Conservation (phyloP, 1,140 invertebrate species). For the Conus betulinus region DNA sequence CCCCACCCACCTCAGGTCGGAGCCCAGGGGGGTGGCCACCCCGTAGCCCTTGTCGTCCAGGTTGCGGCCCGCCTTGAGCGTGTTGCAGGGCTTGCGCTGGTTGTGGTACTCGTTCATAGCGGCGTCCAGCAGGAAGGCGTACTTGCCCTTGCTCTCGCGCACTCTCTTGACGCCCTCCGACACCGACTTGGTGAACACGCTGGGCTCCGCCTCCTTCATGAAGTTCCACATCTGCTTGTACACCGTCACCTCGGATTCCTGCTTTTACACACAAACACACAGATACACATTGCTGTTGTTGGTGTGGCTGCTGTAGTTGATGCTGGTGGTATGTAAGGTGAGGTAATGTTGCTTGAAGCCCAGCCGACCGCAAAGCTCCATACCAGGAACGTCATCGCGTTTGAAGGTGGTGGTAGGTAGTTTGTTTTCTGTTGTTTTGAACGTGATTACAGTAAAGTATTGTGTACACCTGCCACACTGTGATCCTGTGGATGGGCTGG, state of each 20-base stretch:
- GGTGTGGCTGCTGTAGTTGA: too few species aligned
- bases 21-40: slow-evolving; percentile 92
- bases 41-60: slow-evolving; percentile 96
- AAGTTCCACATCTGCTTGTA: slow-evolving; percentile 67
- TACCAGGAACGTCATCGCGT: too few species aligned
- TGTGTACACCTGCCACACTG: too few species aligned
- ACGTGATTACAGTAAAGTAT: too few species aligned
- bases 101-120: slow-evolving; percentile 73
- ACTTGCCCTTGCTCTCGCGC: slow-evolving; percentile 80
- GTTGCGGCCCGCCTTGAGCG: slow-evolving; percentile 87
- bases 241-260: slow-evolving; percentile 35
- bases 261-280: neutral
- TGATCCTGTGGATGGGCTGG: too few species aligned
- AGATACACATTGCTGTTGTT: too few species aligned
- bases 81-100: slow-evolving; percentile 85
- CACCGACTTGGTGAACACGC: slow-evolving; percentile 62
- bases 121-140: slow-evolving; percentile 74
- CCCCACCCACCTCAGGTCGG: slow-evolving; percentile 80
- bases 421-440: too few species aligned
- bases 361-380: too few species aligned
- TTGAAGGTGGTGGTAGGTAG: too few species aligned
- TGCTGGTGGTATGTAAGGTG: too few species aligned
- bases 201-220: slow-evolving; percentile 81
- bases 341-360: too few species aligned
- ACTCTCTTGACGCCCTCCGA: slow-evolving; percentile 68